Conservation (phyloP, 2,797 vertebrate genomes). For the Chelmon rostratus region DNA sequence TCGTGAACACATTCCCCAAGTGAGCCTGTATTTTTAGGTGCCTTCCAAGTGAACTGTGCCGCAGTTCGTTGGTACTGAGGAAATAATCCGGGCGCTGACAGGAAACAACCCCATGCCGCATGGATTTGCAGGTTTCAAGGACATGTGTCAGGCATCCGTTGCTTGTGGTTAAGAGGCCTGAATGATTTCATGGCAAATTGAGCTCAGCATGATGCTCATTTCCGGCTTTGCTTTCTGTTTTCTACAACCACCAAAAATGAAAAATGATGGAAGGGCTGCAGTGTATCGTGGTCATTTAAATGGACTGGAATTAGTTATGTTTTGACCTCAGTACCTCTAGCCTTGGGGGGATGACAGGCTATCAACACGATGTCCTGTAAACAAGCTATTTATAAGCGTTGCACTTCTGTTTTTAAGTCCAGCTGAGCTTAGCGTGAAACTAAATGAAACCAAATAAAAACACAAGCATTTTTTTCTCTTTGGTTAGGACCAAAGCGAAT, state of each 20-base stretch:
- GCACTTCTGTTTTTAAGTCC: neutral
- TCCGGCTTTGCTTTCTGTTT: neutral
- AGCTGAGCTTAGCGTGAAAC: neutral
- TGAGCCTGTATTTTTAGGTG: neutral
- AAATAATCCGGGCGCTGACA: neutral
- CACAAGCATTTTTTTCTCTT: neutral
- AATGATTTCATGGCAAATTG: conserved; percentile 1
- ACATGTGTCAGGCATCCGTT: neutral
- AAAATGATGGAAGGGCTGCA: neutral
- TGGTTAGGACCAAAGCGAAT: neutral
- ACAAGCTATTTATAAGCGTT: conserved; percentile 6
- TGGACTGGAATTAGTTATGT: neutral
- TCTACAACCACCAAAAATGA: neutral
- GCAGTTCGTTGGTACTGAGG: neutral
- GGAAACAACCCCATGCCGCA: conserved; percentile 7
- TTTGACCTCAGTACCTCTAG: neutral
- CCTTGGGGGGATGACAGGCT: neutral
- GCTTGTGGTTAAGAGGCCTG: neutral
- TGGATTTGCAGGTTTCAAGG: conserved; percentile 25
- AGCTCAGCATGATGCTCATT: neutral
- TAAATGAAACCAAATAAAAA: neutral
- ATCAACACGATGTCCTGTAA: neutral
- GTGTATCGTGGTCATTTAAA: neutral
- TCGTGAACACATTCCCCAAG: neutral
- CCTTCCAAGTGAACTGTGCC: conserved; percentile 8